Evolutionary conservation across 2,797 vertebrate species (phyloP), one percentile per base, ranked within the genome.

Genomic region (Staurois parvus): DNA sequence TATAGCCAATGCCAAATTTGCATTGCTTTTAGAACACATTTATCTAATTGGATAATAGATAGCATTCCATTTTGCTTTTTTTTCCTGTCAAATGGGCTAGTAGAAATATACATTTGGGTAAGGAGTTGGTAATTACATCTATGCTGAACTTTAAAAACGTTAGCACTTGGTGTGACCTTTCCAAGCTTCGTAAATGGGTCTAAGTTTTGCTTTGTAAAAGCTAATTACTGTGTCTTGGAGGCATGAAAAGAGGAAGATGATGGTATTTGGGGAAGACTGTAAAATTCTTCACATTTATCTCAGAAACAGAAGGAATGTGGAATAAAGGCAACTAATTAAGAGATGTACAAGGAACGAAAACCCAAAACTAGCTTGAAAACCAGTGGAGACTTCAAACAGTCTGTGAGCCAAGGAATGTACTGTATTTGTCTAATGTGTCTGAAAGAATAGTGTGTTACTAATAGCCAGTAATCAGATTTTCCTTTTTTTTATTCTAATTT

Each of bases 11-110:
- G 85, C 81, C 76, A 82, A 83, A 83, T 87, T 87, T 87, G 76
- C 85, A 83, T 84, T 83, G 85, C 85, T 87, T 84, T 87, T 87
- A 87, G 81, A 74, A 68, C 76, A 79, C 81, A 87, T 87, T 87
- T 79, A 87, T 87, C 81, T 87, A 87, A 87, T 83, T 83, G 81
- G 80, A 83, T 83, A 87, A 87, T 79, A 79, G 85, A 87, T 75
- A 74, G 48, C 52, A 52, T 78, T 83, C 79, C 67, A 77, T 82
- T 86, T 81, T 86, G 32, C n/a, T 56, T 81, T 72, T 74, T 82
- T 77, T 56, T 42, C 72, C 37, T 29, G 72, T 79, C 32, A 68
- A 78, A 64, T 10, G 21, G 40, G 75, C 75, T 66, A 24, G 80
- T 26, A 68, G 42, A 74, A 83, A 79, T 59, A 83, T 75, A 87